phyloP scores from a whole-genome alignment of 1,140 invertebrate genomes.

The Philotrypesis tridentata region DNA sequence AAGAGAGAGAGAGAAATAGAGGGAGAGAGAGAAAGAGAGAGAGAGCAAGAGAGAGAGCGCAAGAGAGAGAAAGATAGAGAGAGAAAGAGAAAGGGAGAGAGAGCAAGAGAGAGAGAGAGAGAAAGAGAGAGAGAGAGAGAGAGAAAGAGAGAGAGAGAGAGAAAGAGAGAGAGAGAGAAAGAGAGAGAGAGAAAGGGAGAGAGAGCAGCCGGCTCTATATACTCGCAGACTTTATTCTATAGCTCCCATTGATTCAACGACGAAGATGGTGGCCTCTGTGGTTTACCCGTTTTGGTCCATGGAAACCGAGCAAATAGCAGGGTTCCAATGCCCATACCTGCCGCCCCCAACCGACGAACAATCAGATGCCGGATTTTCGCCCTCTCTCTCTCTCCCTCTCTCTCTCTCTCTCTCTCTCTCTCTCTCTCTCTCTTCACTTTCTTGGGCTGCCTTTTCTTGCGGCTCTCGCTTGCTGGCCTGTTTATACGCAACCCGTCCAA shows the following conservation, averaged over 20 bases:
- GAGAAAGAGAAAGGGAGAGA: no score
- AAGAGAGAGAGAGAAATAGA: no score
- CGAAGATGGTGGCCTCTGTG: not conserved
- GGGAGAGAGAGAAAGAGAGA: no score
- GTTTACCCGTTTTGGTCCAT: conserved; percentile 6
- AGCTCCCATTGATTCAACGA: not conserved
- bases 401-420: not conserved
- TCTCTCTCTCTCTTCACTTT: not conserved
- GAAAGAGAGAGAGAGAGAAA: no score
- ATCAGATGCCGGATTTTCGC: conserved; percentile 14
- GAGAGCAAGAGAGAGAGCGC: no score
- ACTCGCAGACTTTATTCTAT: conserved; percentile 9
- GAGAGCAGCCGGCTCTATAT: not conserved
- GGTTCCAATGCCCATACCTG: conserved; percentile 26
- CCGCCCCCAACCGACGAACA: not conserved
- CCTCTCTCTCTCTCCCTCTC: not conserved
- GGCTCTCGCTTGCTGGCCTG: not conserved
- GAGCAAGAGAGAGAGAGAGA: no score
- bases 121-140: no score
- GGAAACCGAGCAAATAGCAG: conserved; percentile 8
- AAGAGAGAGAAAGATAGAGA: no score
- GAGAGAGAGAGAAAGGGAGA: no score
- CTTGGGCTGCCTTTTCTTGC: not conserved
- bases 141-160: no score
- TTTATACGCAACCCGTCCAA: no score